phyloP scores from a whole-genome alignment of 2,113 vertebrate species.

The Merops nubicus region DNA sequence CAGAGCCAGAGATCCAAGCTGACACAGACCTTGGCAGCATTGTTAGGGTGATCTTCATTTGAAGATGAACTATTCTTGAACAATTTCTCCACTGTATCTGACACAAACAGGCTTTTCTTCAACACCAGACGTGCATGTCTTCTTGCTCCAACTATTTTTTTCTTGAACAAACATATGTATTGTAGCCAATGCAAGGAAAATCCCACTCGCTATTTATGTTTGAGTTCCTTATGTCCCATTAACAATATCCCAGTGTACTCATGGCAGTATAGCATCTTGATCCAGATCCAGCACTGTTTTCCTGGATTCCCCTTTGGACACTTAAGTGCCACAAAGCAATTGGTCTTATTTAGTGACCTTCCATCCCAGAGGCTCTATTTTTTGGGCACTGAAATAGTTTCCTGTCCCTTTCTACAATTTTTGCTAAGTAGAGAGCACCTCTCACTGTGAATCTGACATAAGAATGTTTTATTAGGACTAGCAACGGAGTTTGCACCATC shows the following conservation, averaged over 20 bases:
- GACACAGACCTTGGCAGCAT: slow-evolving; percentile 59
- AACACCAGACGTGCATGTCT: slow-evolving; percentile 76
- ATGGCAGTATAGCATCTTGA: slow-evolving; percentile 36
- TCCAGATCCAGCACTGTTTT: slow-evolving; percentile 53
- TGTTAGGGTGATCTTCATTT: slow-evolving; percentile 58
- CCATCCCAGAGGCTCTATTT: slow-evolving; percentile 40
- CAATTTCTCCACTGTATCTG: slow-evolving; percentile 74
- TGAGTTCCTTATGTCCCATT: slow-evolving; percentile 66
- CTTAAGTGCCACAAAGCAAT: slow-evolving; percentile 54
- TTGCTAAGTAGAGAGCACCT: background rate
- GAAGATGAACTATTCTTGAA: slow-evolving; percentile 71
- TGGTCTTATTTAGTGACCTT: slow-evolving; percentile 48
- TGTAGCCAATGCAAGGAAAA: slow-evolving; percentile 80
- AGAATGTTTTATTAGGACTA: background rate
- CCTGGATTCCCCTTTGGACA: slow-evolving; percentile 66
- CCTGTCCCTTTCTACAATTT: slow-evolving; percentile 2
- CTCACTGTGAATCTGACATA: background rate
- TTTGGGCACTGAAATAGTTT: slow-evolving; percentile 25
- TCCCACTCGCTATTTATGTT: slow-evolving; percentile 75
- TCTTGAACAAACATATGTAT: slow-evolving; percentile 85
- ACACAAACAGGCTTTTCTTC: slow-evolving; percentile 79
- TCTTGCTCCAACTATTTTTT: slow-evolving; percentile 78
- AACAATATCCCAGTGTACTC: slow-evolving; percentile 77
- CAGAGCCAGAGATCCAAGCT: background rate
- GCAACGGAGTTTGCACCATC: background rate